phyloP scores from a whole-genome alignment of 2,113 vertebrate species.

The Naja naja region DNA sequence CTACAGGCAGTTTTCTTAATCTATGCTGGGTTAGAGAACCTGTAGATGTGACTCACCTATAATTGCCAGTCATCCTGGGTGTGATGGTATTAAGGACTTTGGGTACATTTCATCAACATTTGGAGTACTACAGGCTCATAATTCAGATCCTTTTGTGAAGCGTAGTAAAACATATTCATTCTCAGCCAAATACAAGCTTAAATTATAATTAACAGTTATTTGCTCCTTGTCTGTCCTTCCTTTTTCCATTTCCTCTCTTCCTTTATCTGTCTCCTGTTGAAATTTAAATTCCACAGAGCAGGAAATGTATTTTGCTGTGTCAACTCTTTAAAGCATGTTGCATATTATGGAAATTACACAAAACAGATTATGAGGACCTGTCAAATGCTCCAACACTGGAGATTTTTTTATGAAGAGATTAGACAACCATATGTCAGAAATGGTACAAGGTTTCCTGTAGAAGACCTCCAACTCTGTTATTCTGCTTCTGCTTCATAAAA shows the following conservation, averaged over 20 bases:
- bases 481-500: not conserved
- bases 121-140: not conserved
- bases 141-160: not conserved
- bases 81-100: not conserved
- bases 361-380: not conserved
- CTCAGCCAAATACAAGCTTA: not conserved
- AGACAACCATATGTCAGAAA: not conserved
- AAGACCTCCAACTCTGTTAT: not conserved
- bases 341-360: not conserved
- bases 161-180: not conserved
- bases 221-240: not conserved
- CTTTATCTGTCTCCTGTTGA: not conserved
- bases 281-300: not conserved
- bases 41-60: not conserved
- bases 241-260: not conserved
- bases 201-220: not conserved
- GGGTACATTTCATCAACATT: not conserved
- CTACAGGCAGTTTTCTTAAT: not conserved
- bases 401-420: not conserved
- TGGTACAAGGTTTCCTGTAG: not conserved
- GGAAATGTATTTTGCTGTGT: not conserved
- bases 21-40: not conserved
- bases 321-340: not conserved
- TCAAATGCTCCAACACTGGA: not conserved
- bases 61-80: not conserved